Base-by-base conservation (phyloP, 1,140 invertebrate genomes). In the Coenobita brevimanus region DNA sequence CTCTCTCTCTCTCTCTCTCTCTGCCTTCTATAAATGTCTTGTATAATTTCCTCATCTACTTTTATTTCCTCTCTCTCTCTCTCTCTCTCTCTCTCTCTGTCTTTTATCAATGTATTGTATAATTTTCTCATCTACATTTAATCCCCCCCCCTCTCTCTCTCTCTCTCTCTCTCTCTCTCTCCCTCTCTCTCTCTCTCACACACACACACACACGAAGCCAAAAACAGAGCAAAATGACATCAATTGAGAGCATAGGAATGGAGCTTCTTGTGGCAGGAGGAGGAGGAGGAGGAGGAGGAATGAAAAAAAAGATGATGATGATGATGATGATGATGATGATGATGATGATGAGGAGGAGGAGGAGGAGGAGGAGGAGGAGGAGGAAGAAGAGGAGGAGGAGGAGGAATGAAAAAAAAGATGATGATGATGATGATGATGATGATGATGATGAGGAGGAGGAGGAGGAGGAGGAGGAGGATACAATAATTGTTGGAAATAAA, bases 161-260 rank as follows among this genome's bases (percentile, higher is more conserved):
- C 24, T 73, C 69, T 73, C 24, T 73, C 69, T 73, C 24, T 73
- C 69, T 73, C 69, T 73, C 69, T 73, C 69, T 73, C 69, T 73
- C 69, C 38, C 69, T 73, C 69, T 73, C 69, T 73, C 69, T 73
- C 69, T 73, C 69, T 73, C 30, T 73, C 69, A 30, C 69, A 30
- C 69, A 30, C 69, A 30, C 69, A n/a, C 57, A n/a, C 57, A n/a
- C n/a, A n/a, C n/a, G n/a, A 13, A 10, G 54, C 10, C n/a, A 13
- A 13, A 13, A 13, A 13, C 54, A 57, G 54, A 10, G n/a, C 54
- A 62, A n/a, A 62, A 62, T n/a, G 1, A 62, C 21, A 62, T 62
- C 1, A 62, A 62, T 62, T 2, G 54, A n/a, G 4, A 62, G 27
- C 1, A 62, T n/a, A 62, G 27, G 17, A 57, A 17, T n/a, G 1